Conservation (phyloP, 2,113 vertebrate species). For the Poeciliopsis turrubarensis region DNA sequence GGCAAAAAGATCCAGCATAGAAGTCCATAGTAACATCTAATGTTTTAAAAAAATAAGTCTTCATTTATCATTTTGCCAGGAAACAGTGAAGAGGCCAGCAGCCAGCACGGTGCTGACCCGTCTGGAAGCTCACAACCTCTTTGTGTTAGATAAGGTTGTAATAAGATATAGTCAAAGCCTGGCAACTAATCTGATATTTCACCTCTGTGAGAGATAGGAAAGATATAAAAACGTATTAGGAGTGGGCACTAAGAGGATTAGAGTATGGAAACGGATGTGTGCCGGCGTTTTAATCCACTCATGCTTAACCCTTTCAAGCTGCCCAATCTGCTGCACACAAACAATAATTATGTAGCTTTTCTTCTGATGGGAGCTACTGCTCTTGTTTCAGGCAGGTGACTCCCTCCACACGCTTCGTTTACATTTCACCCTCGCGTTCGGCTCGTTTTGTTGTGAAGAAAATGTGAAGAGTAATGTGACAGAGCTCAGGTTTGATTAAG, state of each 20-base stretch:
- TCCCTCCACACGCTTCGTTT: conserved; percentile 14
- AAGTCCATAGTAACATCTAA: conserved; percentile 19
- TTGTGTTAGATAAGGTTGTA: conserved; percentile 80
- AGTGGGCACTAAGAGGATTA: conserved; percentile 84
- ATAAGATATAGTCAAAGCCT: conserved; percentile 83
- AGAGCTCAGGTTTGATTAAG: conserved; percentile 71
- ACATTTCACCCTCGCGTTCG: conserved; percentile 18
- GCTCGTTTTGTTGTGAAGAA: conserved; percentile 43
- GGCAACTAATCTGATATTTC: conserved; percentile 84
- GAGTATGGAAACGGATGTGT: conserved; percentile 82
- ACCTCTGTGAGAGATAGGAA: conserved; percentile 79
- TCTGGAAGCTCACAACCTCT: conserved; percentile 41
- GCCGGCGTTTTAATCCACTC: conserved; percentile 79
- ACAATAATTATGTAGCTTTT: conserved; percentile 65
- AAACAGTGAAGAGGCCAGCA: conserved; percentile 21
- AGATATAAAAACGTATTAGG: conserved; percentile 83
- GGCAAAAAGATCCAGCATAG: conserved; percentile 51
- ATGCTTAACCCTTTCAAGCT: conserved; percentile 79
- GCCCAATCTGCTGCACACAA: conserved; percentile 66
- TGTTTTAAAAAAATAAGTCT: neutral
- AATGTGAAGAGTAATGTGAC: conserved; percentile 41
- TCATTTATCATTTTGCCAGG: conserved; percentile 44
- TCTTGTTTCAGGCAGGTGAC: conserved; percentile 46
- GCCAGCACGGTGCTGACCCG: conserved; percentile 12
- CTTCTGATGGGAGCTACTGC: conserved; percentile 51